These are phyloP conservation scores for Pygoscelis antarcticus DNA, from an alignment of 2,113 vertebrate species.

Conservation along the genomic window DNA sequence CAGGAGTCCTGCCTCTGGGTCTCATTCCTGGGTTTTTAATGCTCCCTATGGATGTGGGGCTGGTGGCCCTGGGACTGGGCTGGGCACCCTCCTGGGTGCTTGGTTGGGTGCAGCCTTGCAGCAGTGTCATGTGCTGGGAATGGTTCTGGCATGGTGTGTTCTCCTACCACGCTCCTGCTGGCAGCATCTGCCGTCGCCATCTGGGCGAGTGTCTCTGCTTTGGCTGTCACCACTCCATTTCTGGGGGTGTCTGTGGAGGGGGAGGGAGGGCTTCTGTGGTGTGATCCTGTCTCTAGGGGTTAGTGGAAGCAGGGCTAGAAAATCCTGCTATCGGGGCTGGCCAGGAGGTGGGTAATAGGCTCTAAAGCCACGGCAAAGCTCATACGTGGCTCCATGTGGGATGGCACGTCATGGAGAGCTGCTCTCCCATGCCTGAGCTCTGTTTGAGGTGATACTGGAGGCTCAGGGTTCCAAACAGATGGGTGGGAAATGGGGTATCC, in stretches of 20 bases:
- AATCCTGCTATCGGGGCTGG: too few species aligned
- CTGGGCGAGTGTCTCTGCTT: not conserved
- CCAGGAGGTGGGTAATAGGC: not conserved
- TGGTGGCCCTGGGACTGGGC: not conserved
- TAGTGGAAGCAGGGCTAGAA: not conserved
- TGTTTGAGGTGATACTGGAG: rapidly evolving
- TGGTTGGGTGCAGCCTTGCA: not conserved
- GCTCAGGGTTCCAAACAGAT: not conserved
- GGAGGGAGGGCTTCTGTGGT: not conserved
- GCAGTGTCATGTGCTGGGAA: not conserved
- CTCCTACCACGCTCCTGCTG: rapidly evolving
- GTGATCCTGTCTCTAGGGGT: not conserved
- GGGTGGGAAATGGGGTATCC: not conserved
- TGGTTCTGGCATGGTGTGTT: rapidly evolving
- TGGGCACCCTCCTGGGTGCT: not conserved
- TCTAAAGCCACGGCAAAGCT: not conserved
- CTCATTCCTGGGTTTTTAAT: not conserved
- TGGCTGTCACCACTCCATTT: not conserved
- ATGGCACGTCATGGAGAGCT: too few species aligned
- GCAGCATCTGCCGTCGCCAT: rapidly evolving
- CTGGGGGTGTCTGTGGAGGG: not conserved
- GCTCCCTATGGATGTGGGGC: not conserved
- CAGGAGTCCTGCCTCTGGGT: not conserved
- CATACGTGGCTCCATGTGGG: rapidly evolving
- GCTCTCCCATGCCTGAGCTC: not conserved